Base-by-base conservation (phyloP, 2,888 invertebrate species). In the Megaustenia siamemsis region DNA sequence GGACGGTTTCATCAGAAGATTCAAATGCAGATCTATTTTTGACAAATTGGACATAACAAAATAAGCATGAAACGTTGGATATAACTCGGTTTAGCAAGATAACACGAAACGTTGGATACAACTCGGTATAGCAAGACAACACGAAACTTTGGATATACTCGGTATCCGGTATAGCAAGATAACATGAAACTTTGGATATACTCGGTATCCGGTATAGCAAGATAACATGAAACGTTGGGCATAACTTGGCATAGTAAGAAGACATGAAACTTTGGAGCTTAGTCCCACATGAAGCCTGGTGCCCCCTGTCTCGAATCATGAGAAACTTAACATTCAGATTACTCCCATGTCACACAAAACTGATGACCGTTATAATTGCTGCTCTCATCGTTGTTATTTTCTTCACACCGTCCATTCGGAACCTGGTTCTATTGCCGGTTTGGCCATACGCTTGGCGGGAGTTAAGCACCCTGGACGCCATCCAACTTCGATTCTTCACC, bases 361-460 rank as follows among this genome's bases (percentile, higher is more conserved):
- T 66, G 28, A 28, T 63, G 35, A 66, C n/a, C 38, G 28, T 66
- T n/a, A 24, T 63, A 5, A 15, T 49, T 10, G 24, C 71, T 15
- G 35, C 12, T 18, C 21, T 56, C n/a, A 60, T 73, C 15, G 1
- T 60, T 10, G 5, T 73, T 1, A 73, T 82, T 10, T 1, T 73
- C 3, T 73, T 73, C 56, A 73, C 43, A 2, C 82, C 82, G 1
- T 24, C 21, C 43, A 18, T 82, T 3, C 21, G 82, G 21, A 82
- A 82, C 32, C 12, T 38, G 2, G 73, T 73, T 21, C 24, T 82
- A 4, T 69, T 28, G 10, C 82, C 71, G 6, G 71, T 82, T 21
- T 82, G 82, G 82, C 82, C 82, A 1, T 71, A 35, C 43, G 82
- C 82, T 15, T 82, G 82, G 82, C 53, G 82, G 28, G 73, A 73